Evolutionary conservation across 2,888 invertebrate species (phyloP), one percentile per base, ranked within the genome.

Genomic region (Pogonocherus hispidulus): DNA sequence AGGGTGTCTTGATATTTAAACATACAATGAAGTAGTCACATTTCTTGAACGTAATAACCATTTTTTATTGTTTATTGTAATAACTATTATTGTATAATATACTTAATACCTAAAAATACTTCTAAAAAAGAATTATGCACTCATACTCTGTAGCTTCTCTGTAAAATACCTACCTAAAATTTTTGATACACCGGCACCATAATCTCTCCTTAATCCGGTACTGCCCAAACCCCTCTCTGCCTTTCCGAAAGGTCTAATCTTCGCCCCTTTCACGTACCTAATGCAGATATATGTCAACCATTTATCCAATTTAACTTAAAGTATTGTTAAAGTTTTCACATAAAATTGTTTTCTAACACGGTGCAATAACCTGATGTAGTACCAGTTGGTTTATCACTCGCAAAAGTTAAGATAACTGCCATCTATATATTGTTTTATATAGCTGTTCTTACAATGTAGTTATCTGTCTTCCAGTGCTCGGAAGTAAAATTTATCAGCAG

Each of bases 281-380:
- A 73, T 49, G 64, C 67, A 65, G 55, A 73, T 70, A 64, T 68
- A 73, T 69, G 72, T 66, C 62, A 62, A 68, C 68, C 72, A 69
- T 73, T 70, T 65, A 67, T 66, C 66, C 66, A 52, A 69, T 64
- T 70, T 73, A 64, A 66, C 64, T 65, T 63, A 70, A 73, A 62
- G 60, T 62, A 62, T 59, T 55, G 59, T 27, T n/a, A 54, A 66
- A 60, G 46, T 66, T 66, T 55, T 20, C 23, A 14, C 57, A 57
- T 57, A 57, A 57, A 57, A 35, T 35, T 27, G 44, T 57, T 46
- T 57, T 16, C 27, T n/a, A 44, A 44, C 44, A 14, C 22, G 14
- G 6, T 9, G 18, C 44, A 44, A 46, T 57, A 44, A 57, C 44
- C 14, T 14, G 57, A 44, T 20, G 18, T 57, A 41, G 23, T 23